Base-by-base conservation (phyloP, 1,140 invertebrate species). In the Diorhabda carinulata region DNA sequence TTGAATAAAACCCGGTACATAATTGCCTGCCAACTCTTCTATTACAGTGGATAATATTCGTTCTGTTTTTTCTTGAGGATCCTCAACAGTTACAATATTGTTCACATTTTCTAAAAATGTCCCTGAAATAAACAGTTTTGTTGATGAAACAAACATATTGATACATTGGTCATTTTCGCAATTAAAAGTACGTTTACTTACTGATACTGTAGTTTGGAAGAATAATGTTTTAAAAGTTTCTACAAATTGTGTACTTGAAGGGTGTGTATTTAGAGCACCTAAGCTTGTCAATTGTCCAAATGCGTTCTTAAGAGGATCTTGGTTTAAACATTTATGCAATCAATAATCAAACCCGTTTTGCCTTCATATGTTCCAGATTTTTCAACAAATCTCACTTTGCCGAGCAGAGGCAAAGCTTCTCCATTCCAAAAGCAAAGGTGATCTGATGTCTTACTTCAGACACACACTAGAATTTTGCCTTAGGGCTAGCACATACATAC, bases 231-330 rank as follows among this genome's bases (percentile, higher is more conserved):
- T 56, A 56, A 56, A 56, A 56, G 1, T 56, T 56, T n/a, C 52
- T 56, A n/a, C 6, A 56, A 62, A 62, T 1, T 62, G 4, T 2
- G 41, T 40, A 6, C 40, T 6, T 8, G 61, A 62, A 2, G 61
- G 61, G 43, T 62, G 41, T 9, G 43, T 10, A 43, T 62, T 62
- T 62, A 43, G 61, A 62, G 61, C 61, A 25, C 61, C 61, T 43
- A 62, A 62, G 61, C 43, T 62, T 8, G 2, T 62, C 5, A 62
- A 10, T 44, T 62, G 61, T 43, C 61, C 61, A 62, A 62, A 62
- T 40, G 61, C 61, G 43, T 62, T 62, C 40, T 62, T 10, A 6
- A 62, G 43, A 43, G 61, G 61, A 62, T 62, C 61, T 10, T 44
- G 61, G 41, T 62, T 62, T 9, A 62, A 44, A 3, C 41, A 43